Conservation (phyloP, 2,797 vertebrate species). For the Pagetopsis macropterus region DNA sequence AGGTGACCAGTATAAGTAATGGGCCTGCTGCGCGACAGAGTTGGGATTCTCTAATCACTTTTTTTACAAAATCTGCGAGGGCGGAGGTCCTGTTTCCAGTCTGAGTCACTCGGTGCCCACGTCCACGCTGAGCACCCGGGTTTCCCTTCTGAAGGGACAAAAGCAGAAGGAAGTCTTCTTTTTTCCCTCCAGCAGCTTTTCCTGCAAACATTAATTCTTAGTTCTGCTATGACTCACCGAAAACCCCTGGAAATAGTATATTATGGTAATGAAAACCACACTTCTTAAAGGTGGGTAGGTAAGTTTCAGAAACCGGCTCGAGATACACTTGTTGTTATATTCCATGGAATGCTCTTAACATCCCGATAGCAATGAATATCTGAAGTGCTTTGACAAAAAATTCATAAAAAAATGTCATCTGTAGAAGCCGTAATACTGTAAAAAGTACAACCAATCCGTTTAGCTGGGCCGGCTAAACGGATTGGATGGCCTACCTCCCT, state of each 20-base stretch:
- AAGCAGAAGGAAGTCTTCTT: slow-evolving; percentile 49
- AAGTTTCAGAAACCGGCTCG: too few species aligned
- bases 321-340: too few species aligned
- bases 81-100: slow-evolving; percentile 66
- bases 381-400: too few species aligned
- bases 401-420: too few species aligned
- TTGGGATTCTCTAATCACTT: slow-evolving; percentile 10
- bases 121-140: slow-evolving; percentile 35
- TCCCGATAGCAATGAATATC: too few species aligned
- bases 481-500: too few species aligned
- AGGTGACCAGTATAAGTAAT: slow-evolving; percentile 24
- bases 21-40: neutral
- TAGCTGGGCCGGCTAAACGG: too few species aligned
- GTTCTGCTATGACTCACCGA: slow-evolving; percentile 65
- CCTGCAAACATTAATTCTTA: slow-evolving; percentile 55
- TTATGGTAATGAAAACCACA: neutral
- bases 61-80: slow-evolving; percentile 32
- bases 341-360: too few species aligned
- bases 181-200: slow-evolving; percentile 68
- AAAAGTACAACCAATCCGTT: too few species aligned
- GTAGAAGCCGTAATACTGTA: too few species aligned
- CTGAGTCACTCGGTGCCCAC: slow-evolving; percentile 67
- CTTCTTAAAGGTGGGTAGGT: too few species aligned
- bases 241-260: slow-evolving; percentile 26
- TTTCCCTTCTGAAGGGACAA: slow-evolving; percentile 59